Conservation (phyloP, 1,140 invertebrate species). For the Drosophila bocqueti region DNA sequence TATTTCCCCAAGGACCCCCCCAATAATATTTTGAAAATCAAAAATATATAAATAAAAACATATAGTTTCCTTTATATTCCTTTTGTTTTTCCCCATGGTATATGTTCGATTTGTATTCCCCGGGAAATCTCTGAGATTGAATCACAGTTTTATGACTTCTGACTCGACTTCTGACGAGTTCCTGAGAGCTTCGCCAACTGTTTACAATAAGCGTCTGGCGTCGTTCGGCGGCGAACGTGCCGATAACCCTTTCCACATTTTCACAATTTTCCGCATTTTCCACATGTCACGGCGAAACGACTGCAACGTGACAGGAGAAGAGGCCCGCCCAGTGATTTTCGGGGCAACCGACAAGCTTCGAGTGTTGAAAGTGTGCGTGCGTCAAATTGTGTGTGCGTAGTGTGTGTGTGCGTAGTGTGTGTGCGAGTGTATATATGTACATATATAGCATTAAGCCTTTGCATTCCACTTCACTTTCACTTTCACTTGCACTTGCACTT, state of each 20-base stretch:
- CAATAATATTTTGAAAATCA: too few species aligned
- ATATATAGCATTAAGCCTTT: slow-evolving; percentile 25
- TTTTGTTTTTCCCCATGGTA: too few species aligned
- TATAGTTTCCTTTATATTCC: not conserved
- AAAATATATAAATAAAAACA: too few species aligned
- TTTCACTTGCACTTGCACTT: slow-evolving; percentile 58
- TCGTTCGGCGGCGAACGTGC: slow-evolving; percentile 10
- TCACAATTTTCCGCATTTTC: slow-evolving; percentile 32
- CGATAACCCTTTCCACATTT: slow-evolving; percentile 30
- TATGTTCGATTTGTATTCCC: not conserved
- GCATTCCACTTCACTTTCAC: slow-evolving; percentile 58
- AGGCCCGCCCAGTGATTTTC: slow-evolving; percentile 20
- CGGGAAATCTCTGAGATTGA: slow-evolving; percentile 11
- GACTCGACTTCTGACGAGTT: not conserved
- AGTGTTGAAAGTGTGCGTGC: slow-evolving; percentile 1
- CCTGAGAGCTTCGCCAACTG: slow-evolving; percentile 9
- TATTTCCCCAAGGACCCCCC: too few species aligned
- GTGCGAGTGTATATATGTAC: slow-evolving; percentile 31
- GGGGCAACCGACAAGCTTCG: not conserved
- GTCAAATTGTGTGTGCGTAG: slow-evolving; percentile 4
- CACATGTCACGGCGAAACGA: slow-evolving; percentile 33
- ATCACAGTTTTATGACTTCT: slow-evolving; percentile 18
- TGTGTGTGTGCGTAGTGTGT: slow-evolving; percentile 22
- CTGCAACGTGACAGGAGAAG: slow-evolving; percentile 35
- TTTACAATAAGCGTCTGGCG: slow-evolving; percentile 1